A percentile compares a stretch with the other conserved stretches of the same genome.
phyloP scores from a whole-genome alignment of 2,888 invertebrate species.

The Zygaena filipendulae region DNA sequence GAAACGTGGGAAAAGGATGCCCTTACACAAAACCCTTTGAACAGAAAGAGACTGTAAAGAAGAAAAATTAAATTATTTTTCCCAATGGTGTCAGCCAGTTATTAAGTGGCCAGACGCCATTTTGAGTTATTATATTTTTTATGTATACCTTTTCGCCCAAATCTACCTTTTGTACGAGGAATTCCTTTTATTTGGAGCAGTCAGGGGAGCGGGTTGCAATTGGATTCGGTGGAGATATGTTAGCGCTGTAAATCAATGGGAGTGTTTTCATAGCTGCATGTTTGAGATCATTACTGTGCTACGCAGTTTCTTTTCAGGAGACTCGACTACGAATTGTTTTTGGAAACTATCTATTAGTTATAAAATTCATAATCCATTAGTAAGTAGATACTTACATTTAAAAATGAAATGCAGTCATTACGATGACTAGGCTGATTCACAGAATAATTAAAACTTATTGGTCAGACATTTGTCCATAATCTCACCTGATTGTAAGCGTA shows the following conservation, averaged over 20 bases:
- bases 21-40: slow-evolving; percentile 21
- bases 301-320: neutral
- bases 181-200: slow-evolving; percentile 62
- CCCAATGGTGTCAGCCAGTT: slow-evolving; percentile 70
- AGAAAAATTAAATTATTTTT: slow-evolving; percentile 70
- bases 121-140: slow-evolving; percentile 67
- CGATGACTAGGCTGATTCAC: too few relatives aligned
- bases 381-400: too few relatives aligned
- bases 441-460: too few relatives aligned
- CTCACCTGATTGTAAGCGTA: too few relatives aligned
- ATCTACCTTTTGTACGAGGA: slow-evolving; percentile 53
- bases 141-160: slow-evolving; percentile 52
- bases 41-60: slow-evolving; percentile 31
- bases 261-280: slow-evolving; percentile 22
- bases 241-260: slow-evolving; percentile 33
- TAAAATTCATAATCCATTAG: too few relatives aligned
- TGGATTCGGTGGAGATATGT: slow-evolving; percentile 37
- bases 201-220: slow-evolving; percentile 47
- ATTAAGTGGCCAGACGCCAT: slow-evolving; percentile 70
- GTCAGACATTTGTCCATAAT: too few relatives aligned
- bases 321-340: too few relatives aligned
- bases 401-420: too few relatives aligned
- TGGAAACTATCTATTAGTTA: too few relatives aligned
- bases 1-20: slow-evolving; percentile 39
- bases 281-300: slow-evolving; percentile 26